Conservation (phyloP, 2,888 invertebrate genomes). For the Trissonchulus sp. region DNA sequence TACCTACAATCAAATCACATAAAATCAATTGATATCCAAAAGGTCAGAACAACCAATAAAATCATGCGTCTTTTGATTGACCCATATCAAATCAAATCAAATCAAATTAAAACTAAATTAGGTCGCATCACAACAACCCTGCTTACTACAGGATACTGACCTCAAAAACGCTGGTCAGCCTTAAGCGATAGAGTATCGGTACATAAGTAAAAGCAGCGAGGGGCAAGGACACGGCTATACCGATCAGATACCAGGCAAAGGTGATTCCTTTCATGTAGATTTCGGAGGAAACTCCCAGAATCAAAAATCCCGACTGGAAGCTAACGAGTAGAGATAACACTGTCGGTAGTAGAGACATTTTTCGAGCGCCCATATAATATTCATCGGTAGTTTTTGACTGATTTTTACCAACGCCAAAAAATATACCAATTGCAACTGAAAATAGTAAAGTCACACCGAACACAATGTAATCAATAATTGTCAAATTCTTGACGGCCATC, state of each 20-base stretch:
- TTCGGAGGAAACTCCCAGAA: conserved; percentile 34
- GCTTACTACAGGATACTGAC: not conserved
- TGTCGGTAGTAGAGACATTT: conserved; percentile 28
- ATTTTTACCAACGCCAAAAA: conserved; percentile 14
- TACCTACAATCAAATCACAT: too few relatives aligned
- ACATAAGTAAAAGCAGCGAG: conserved; percentile 23
- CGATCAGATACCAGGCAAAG: conserved; percentile 20
- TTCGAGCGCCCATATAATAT: conserved; percentile 24
- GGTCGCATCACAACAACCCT: not conserved
- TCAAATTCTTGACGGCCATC: too few relatives aligned
- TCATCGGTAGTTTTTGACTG: conserved; percentile 25
- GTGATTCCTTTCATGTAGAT: conserved; percentile 34
- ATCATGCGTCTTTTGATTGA: too few relatives aligned
- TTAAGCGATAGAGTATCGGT: conserved; percentile 27
- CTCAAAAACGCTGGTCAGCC: conserved; percentile 28
- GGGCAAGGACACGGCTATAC: conserved; percentile 22
- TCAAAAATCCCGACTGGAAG: conserved; percentile 33
- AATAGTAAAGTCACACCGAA: conserved; percentile 26
- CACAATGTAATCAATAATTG: conserved; percentile 24
- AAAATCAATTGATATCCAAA: too few relatives aligned
- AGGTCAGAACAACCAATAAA: too few relatives aligned
- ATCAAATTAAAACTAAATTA: too few relatives aligned
- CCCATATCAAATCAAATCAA: too few relatives aligned
- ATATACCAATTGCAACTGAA: conserved; percentile 22
- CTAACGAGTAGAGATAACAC: conserved; percentile 32